Evolutionary conservation across 2,888 invertebrate genomes (phyloP).

Genomic region (Psylliodes chrysocephalus): DNA sequence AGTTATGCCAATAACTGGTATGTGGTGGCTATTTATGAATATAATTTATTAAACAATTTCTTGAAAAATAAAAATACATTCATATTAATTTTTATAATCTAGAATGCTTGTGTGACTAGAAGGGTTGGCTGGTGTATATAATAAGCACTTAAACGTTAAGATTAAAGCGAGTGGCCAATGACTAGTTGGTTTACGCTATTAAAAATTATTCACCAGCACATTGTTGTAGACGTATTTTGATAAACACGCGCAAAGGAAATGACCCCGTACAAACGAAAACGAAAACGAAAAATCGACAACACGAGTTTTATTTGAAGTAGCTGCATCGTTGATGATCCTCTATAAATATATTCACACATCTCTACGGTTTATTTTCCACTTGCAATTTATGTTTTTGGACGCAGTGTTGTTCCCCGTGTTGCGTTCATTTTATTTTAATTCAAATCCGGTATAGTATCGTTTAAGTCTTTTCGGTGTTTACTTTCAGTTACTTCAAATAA

Average conservation of each 20-base stretch:
- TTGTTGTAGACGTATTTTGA: too few relatives aligned
- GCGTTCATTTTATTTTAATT: slow-evolving; percentile 31
- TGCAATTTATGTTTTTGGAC: slow-evolving; percentile 32
- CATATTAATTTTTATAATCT: too few relatives aligned
- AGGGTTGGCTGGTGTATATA: too few relatives aligned
- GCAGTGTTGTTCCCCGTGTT: slow-evolving; percentile 17
- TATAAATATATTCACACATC: slow-evolving; percentile 26
- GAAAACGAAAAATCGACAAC: background rate
- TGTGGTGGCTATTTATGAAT: too few relatives aligned
- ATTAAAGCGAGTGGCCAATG: too few relatives aligned
- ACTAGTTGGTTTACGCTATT: too few relatives aligned
- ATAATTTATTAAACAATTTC: too few relatives aligned
- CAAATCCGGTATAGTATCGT: slow-evolving; percentile 27
- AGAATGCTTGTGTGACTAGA: too few relatives aligned
- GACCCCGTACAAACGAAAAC: background rate
- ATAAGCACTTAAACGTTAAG: too few relatives aligned
- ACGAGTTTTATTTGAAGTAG: slow-evolving; percentile 14
- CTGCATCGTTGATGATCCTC: slow-evolving; percentile 8
- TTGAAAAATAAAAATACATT: too few relatives aligned
- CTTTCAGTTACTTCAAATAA: background rate
- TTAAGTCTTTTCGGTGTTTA: slow-evolving; percentile 5
- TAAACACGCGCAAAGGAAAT: background rate
- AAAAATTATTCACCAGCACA: too few relatives aligned
- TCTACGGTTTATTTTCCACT: slow-evolving; percentile 32
- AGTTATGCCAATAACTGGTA: too few relatives aligned